phyloP scores from a whole-genome alignment of 2,113 vertebrate species.

The Laticauda laticaudata region DNA sequence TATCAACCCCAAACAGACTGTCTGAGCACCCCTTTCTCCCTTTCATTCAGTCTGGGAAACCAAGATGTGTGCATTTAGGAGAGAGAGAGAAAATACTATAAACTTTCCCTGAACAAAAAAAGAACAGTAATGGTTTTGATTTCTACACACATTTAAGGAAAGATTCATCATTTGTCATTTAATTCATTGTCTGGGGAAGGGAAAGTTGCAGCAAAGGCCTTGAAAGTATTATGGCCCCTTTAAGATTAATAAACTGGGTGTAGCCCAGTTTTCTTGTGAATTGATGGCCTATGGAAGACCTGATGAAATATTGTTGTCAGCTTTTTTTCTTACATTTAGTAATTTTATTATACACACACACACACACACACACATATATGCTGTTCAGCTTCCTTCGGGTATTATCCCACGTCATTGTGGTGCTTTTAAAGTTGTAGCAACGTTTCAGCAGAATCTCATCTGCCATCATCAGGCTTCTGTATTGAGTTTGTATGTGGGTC shows the following conservation, averaged over 20 bases:
- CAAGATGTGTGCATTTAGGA: conserved; percentile 10
- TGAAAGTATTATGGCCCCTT: neutral
- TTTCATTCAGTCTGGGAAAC: conserved; percentile 52
- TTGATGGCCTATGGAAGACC: neutral
- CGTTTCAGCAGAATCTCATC: too few species aligned
- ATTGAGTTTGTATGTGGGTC: too few species aligned
- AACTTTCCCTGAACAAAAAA: neutral
- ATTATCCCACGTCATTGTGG: too few species aligned
- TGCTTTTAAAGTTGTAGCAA: too few species aligned
- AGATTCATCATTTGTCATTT: neutral
- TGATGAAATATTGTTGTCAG: neutral
- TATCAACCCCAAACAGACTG: conserved; percentile 69
- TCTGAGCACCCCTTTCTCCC: conserved; percentile 33
- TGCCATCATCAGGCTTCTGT: too few species aligned
- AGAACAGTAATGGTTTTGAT: neutral
- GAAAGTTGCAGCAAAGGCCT: neutral
- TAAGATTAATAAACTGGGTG: neutral
- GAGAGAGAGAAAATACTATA: conserved; percentile 18
- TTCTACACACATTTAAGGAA: neutral
- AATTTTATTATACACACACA: too few species aligned
- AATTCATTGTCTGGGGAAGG: neutral
- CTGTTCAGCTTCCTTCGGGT: too few species aligned
- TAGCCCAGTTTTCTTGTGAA: neutral
- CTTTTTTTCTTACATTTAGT: neutral
- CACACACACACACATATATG: too few species aligned